A percentile compares a stretch with the other conserved stretches of the same genome.
phyloP scores from a whole-genome alignment of 2,888 invertebrate species.

The Coelinius sp. region DNA sequence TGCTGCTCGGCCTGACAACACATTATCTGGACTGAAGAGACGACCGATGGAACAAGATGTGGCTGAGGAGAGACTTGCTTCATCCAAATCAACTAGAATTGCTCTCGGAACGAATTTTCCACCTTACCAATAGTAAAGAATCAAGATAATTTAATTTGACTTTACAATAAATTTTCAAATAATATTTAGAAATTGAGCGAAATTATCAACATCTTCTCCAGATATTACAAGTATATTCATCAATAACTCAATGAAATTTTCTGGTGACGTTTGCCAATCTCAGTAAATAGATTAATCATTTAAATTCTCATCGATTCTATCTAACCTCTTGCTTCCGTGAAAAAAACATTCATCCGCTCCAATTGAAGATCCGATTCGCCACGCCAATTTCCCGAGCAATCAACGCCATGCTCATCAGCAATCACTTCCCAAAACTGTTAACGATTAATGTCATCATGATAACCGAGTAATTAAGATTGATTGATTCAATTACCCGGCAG shows the following conservation, averaged over 20 bases:
- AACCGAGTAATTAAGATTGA: not conserved
- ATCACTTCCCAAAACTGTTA: conserved; percentile 84
- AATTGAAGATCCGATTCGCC: conserved; percentile 75
- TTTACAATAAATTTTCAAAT: too few species aligned
- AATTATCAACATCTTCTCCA: too few species aligned
- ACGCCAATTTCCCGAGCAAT: conserved; percentile 72
- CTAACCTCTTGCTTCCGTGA: conserved; percentile 72
- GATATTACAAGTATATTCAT: too few species aligned
- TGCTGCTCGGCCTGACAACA: conserved; percentile 71
- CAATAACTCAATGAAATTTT: not conserved
- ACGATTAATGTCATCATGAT: conserved; percentile 20
- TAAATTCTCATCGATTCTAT: not conserved
- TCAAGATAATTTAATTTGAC: not conserved
- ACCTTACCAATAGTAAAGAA: conserved; percentile 62
- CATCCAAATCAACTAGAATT: conserved; percentile 76
- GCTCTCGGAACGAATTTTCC: conserved; percentile 77
- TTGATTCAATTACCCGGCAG: conserved; percentile 73
- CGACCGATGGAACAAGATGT: conserved; percentile 75
- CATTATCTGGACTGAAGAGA: conserved; percentile 76
- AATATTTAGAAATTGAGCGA: too few species aligned
- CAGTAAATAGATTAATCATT: not conserved
- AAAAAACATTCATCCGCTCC: conserved; percentile 76
- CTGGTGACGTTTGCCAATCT: not conserved
- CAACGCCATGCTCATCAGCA: conserved; percentile 79
- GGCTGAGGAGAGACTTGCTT: conserved; percentile 76